Percentiles rank a stretch among this genome's conserved stretches.
phyloP scores from a whole-genome alignment of 2,797 vertebrate genomes.

The Artibeus jamaicensis region DNA sequence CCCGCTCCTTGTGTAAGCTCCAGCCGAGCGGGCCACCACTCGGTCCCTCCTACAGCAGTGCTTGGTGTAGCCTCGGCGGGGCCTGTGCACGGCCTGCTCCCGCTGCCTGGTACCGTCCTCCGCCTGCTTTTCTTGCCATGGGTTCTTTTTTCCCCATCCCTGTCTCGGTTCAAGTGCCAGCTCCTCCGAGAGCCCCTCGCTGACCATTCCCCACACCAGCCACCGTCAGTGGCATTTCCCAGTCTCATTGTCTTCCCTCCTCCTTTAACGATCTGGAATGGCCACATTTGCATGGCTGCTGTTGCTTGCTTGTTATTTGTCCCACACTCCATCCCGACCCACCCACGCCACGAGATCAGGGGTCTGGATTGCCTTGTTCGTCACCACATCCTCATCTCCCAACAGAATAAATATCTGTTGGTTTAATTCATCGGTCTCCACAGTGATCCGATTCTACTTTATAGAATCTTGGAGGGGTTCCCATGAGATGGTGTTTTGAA shows the following conservation, averaged over 20 bases:
- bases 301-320: background rate
- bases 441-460: background rate
- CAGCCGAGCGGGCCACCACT: background rate
- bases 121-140: background rate
- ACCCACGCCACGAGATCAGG: background rate
- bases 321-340: background rate
- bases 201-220: background rate
- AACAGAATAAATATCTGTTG: background rate
- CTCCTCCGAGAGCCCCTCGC: background rate
- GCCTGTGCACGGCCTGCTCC: background rate
- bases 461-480: background rate
- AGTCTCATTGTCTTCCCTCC: background rate
- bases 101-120: background rate
- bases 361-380: background rate
- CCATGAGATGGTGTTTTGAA: background rate
- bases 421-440: background rate
- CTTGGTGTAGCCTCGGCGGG: background rate
- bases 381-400: background rate
- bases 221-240: fast-evolving
- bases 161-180: background rate
- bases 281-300: background rate
- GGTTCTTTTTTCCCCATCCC: background rate
- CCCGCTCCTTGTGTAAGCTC: background rate
- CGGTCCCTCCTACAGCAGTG: background rate
- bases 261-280: background rate